These are phyloP conservation scores for Poecilia latipinna DNA, from an alignment of 2,113 vertebrate genomes.

Conservation along the genomic window DNA sequence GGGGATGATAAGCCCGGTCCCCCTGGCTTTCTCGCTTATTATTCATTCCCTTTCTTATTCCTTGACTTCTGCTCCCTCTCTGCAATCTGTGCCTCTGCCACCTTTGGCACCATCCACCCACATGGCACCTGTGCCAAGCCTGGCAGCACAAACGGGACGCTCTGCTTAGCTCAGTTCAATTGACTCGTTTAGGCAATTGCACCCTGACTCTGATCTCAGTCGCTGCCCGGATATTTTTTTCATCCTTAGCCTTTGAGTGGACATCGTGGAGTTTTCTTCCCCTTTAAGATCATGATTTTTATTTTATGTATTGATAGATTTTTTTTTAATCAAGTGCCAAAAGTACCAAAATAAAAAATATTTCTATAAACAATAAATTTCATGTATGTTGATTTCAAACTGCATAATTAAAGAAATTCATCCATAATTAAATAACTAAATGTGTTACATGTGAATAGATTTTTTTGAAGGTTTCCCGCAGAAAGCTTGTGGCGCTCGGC, in stretches of 20 bases:
- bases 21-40: conserved; percentile 17
- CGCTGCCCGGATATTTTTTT: conserved; percentile 29
- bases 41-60: conserved; percentile 15
- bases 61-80: conserved; percentile 57
- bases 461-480: too few species aligned
- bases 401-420: too few species aligned
- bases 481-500: too few species aligned
- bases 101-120: conserved; percentile 74
- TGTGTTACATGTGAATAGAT: neutral
- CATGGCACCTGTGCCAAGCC: conserved; percentile 63
- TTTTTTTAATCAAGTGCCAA: neutral
- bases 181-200: conserved; percentile 78
- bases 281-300: neutral
- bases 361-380: too few species aligned
- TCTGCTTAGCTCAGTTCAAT: conserved; percentile 73
- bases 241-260: conserved; percentile 43
- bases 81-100: conserved; percentile 70
- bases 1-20: conserved; percentile 12
- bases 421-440: neutral
- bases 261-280: conserved; percentile 11
- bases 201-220: conserved; percentile 74
- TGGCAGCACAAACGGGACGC: conserved; percentile 65
- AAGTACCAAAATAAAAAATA: neutral
- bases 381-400: too few species aligned
- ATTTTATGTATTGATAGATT: conserved; percentile 2